A percentile compares a stretch with the other conserved stretches of the same genome.
These are phyloP conservation scores for Anagrus nilaparvatae DNA, from an alignment of 1,140 invertebrate genomes.

Conservation along the genomic window DNA sequence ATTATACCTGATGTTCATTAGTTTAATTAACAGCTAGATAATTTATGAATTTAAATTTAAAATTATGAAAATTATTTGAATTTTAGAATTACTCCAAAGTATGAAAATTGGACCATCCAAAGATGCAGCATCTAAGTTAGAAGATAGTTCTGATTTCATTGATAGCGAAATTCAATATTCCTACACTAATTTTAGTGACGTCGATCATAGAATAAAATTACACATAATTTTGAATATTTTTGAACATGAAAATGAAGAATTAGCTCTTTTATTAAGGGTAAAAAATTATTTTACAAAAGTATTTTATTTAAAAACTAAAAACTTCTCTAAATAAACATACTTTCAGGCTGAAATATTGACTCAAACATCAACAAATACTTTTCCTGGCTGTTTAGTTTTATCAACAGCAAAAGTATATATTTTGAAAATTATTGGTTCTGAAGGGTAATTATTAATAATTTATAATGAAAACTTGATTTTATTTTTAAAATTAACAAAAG, in stretches of 20 bases:
- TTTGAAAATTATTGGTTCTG: conserved; percentile 39
- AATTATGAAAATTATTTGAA: conserved; percentile 4
- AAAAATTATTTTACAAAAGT: conserved; percentile 4
- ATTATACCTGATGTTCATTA: too few species aligned
- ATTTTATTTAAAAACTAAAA: background rate
- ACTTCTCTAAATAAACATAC: conserved; percentile 8
- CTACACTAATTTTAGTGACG: conserved; percentile 43
- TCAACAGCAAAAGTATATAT: conserved; percentile 46
- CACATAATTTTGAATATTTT: conserved; percentile 47
- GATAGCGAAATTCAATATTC: conserved; percentile 41
- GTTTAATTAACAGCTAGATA: too few species aligned
- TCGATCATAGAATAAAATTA: conserved; percentile 49
- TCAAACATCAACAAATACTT: conserved; percentile 24
- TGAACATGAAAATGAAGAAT: conserved; percentile 44
- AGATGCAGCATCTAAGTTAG: conserved; percentile 19
- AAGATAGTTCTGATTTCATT: conserved; percentile 22
- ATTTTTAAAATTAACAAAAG: background rate
- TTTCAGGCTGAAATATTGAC: conserved; percentile 37
- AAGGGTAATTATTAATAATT: conserved; percentile 31
- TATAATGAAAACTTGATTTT: background rate
- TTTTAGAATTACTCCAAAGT: conserved; percentile 35
- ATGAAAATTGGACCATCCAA: conserved; percentile 32
- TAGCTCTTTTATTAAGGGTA: conserved; percentile 44
- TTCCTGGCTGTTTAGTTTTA: conserved; percentile 44
- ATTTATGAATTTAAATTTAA: conserved; percentile 4